These are phyloP conservation scores for Pachyuromys duprasi DNA, from an alignment of 2,797 vertebrate species.

Conservation along the genomic window DNA sequence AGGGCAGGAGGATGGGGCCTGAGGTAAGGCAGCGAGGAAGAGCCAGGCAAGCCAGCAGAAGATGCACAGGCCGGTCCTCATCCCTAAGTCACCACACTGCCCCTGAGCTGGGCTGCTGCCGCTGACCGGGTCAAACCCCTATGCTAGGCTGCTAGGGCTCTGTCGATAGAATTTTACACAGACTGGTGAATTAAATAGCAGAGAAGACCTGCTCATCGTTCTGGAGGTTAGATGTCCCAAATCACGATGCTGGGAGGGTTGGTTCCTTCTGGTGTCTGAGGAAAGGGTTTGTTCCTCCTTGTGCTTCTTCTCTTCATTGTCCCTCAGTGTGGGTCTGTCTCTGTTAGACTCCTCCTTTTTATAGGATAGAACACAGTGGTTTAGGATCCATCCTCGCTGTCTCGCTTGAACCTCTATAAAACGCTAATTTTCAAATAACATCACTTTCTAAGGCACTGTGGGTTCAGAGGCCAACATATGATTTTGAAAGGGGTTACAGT, in stretches of 20 bases:
- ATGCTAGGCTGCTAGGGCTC: not conserved
- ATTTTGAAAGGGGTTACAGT: not conserved
- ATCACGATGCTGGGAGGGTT: not conserved
- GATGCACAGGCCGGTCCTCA: not conserved
- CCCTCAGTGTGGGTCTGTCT: not conserved
- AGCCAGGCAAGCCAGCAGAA: not conserved
- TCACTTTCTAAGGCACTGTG: not conserved
- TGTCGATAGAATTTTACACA: not conserved
- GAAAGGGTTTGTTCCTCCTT: not conserved
- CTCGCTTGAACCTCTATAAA: conserved; percentile 23
- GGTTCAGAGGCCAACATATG: not conserved
- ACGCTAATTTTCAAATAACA: conserved; percentile 6
- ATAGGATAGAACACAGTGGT: not conserved
- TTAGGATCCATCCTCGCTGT: not conserved
- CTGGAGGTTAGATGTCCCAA: not conserved
- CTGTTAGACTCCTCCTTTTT: not conserved
- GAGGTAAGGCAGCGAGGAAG: not conserved
- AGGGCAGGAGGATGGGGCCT: not conserved
- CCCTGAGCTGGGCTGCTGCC: too few species aligned
- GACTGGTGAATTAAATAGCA: too few species aligned
- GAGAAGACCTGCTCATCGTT: too few species aligned
- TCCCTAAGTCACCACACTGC: not conserved
- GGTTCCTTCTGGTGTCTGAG: not conserved
- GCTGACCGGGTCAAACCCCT: accelerated
- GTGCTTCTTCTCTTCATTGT: too few species aligned